Conservation (phyloP, 2,797 vertebrate genomes). For the Cossypha polioptera region DNA sequence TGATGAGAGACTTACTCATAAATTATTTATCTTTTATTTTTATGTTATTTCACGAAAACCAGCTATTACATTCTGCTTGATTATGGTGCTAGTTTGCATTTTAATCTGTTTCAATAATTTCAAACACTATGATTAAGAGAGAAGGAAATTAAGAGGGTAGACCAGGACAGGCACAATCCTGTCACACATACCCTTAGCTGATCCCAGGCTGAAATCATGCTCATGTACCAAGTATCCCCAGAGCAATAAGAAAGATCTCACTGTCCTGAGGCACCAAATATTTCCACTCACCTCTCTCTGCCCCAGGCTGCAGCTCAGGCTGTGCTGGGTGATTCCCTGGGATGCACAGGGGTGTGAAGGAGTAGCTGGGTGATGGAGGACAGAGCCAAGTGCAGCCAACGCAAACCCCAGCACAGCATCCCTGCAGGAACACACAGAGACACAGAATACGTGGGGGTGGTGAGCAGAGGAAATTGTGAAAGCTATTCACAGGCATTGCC, state of each 20-base stretch:
- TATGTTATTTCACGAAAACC: not conserved
- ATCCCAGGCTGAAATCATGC: not conserved
- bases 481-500: slow-evolving; percentile 25
- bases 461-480: slow-evolving; percentile 25
- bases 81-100: not conserved
- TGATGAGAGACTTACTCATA: not conserved
- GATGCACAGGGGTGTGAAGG: not conserved
- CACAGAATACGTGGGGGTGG: not conserved
- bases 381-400: not conserved
- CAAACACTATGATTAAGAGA: not conserved
- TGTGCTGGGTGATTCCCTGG: not conserved
- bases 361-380: not conserved
- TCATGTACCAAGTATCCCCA: fast-evolving
- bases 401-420: not conserved
- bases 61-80: not conserved
- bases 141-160: not conserved
- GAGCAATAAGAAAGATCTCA: not conserved
- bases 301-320: not conserved
- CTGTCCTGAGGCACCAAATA: not conserved
- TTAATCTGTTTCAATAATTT: not conserved
- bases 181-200: not conserved
- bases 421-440: not conserved
- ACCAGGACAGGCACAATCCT: not conserved
- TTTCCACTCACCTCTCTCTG: not conserved
- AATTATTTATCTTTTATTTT: slow-evolving; percentile 16